A percentile compares a stretch with the other conserved stretches of the same genome.
phyloP scores from a whole-genome alignment of 1,140 invertebrate genomes.

The Plectrocnemia conspersa region DNA sequence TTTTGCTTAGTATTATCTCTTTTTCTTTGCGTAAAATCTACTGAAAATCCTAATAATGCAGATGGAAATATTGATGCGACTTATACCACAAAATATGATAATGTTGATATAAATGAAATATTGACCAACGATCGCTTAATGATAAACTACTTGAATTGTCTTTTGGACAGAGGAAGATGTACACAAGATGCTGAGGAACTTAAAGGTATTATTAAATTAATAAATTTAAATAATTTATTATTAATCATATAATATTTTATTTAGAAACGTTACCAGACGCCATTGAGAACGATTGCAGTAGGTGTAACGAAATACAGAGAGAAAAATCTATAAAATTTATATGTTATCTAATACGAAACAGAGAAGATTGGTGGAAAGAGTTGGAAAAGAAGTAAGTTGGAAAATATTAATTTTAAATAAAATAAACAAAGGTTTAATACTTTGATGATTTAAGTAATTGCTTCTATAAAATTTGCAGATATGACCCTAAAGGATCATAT shows the following conservation, averaged over 20 bases:
- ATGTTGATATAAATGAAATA: slow-evolving; percentile 64
- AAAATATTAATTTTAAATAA: not conserved
- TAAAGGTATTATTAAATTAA: slow-evolving; percentile 51
- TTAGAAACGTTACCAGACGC: slow-evolving; percentile 51
- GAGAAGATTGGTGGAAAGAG: slow-evolving; percentile 50
- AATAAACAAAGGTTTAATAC: not conserved
- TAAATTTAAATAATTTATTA: slow-evolving; percentile 3
- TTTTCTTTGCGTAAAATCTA: too few species aligned
- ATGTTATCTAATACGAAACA: slow-evolving; percentile 46
- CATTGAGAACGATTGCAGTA: slow-evolving; percentile 52
- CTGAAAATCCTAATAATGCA: too few species aligned
- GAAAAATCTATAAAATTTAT: slow-evolving; percentile 50
- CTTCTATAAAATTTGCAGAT: slow-evolving; percentile 2
- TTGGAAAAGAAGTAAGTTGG: slow-evolving; percentile 48
- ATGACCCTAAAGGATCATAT: slow-evolving; percentile 11
- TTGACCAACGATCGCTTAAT: slow-evolving; percentile 62
- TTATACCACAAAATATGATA: slow-evolving; percentile 71
- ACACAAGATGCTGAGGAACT: slow-evolving; percentile 66
- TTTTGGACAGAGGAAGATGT: slow-evolving; percentile 63
- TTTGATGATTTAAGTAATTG: not conserved
- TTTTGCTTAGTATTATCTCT: too few species aligned
- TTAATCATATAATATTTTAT: not conserved
- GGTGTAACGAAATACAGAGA: slow-evolving; percentile 54
- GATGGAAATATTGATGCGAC: too few species aligned
- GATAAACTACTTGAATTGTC: slow-evolving; percentile 61